phyloP scores from a whole-genome alignment of 35 echinoderm and acorn worm species.

The Ptychodera flava region DNA sequence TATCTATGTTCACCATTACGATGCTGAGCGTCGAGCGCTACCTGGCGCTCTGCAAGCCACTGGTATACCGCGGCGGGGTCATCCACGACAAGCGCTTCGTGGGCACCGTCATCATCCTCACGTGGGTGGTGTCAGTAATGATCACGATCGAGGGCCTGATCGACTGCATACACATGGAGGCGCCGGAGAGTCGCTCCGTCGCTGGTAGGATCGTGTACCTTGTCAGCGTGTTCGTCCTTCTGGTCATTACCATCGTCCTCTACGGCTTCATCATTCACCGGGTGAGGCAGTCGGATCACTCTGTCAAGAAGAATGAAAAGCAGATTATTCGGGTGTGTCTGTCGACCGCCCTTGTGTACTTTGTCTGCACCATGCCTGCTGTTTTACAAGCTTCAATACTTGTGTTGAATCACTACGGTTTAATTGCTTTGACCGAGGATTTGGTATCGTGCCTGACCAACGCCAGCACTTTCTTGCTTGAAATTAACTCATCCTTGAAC shows the following conservation, averaged over 20 bases:
- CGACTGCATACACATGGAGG: neutral
- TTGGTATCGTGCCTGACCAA: neutral
- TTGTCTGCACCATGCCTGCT: neutral
- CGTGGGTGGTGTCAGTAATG: neutral
- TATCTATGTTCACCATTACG: neutral
- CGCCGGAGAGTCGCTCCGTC: neutral
- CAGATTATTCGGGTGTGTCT: neutral
- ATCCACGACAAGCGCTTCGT: neutral
- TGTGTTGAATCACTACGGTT: neutral
- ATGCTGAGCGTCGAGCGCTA: conserved; percentile 2
- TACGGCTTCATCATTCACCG: neutral
- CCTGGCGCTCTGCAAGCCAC: conserved; percentile 4
- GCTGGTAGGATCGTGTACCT: neutral
- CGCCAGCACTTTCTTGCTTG: neutral
- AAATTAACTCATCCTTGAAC: conserved; percentile 4
- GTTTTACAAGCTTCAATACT: neutral
- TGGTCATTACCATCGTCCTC: neutral
- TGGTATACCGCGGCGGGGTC: neutral
- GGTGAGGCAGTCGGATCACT: neutral
- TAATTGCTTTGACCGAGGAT: neutral
- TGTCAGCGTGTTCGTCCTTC: too few relatives aligned
- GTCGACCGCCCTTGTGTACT: neutral
- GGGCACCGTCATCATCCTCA: neutral
- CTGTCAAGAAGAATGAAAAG: neutral
- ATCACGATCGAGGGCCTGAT: neutral